These are phyloP conservation scores for Mechanitis mazaeus DNA, from an alignment of 2,888 invertebrate genomes.

Conservation along the genomic window DNA sequence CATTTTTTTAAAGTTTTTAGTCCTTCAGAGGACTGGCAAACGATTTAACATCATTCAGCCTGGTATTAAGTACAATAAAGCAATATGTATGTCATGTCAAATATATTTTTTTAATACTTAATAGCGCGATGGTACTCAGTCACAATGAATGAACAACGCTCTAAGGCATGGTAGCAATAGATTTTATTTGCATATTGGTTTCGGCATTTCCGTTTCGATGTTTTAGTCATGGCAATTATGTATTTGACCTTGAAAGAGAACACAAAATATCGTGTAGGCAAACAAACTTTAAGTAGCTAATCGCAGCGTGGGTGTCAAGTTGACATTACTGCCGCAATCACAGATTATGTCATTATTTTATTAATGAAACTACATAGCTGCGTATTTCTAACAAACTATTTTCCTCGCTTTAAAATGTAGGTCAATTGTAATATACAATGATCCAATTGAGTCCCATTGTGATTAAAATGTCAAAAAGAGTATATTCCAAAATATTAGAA, in stretches of 20 bases:
- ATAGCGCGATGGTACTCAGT: conserved; percentile 46
- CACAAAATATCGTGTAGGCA: conserved; percentile 50
- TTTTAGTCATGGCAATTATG: conserved; percentile 43
- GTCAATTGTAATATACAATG: too few relatives aligned
- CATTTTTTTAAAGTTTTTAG: too few relatives aligned
- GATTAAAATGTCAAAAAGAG: too few relatives aligned
- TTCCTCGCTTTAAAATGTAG: too few relatives aligned
- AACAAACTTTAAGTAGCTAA: conserved; percentile 26
- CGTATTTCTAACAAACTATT: too few relatives aligned
- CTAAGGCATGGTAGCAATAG: conserved; percentile 48
- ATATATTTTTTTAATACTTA: conserved; percentile 31
- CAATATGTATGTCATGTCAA: not conserved
- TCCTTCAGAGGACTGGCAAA: too few relatives aligned
- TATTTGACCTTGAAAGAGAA: conserved; percentile 55
- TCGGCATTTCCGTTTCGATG: conserved; percentile 66
- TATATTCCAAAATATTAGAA: too few relatives aligned
- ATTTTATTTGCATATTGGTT: conserved; percentile 66
- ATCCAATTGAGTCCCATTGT: too few relatives aligned
- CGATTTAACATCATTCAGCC: too few relatives aligned
- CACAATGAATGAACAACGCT: conserved; percentile 65
- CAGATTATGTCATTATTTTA: conserved; percentile 8
- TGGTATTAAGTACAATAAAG: not conserved
- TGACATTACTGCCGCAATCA: conserved; percentile 13
- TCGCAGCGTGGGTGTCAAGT: conserved; percentile 24
- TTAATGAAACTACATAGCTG: not conserved